phyloP scores from a whole-genome alignment of 92 coral and sea anemone species.

The Epizoanthus illoricatus region DNA sequence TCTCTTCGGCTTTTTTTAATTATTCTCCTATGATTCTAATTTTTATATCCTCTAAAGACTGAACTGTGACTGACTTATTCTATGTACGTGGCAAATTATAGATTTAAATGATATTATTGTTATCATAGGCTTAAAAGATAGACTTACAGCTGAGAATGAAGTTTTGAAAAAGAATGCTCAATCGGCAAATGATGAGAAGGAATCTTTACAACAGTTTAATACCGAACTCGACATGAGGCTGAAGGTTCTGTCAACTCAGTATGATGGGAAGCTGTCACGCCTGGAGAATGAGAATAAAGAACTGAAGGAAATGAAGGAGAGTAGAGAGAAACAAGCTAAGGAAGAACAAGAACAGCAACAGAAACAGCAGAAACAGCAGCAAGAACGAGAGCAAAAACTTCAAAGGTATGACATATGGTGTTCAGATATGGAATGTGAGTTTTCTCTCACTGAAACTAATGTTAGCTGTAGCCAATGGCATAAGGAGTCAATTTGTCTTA shows the following conservation, averaged over 20 bases:
- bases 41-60: too few species aligned
- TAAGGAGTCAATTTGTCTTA: too few species aligned
- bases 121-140: slow-evolving; percentile 55
- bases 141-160: slow-evolving; percentile 75
- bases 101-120: neutral
- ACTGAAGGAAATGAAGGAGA: slow-evolving; percentile 52
- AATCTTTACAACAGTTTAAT: slow-evolving; percentile 51
- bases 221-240: slow-evolving; percentile 83
- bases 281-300: slow-evolving; percentile 87
- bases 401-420: neutral
- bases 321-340: slow-evolving; percentile 50
- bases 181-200: slow-evolving; percentile 67
- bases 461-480: too few species aligned
- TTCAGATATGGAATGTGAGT: too few species aligned
- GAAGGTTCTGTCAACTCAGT: slow-evolving; percentile 76
- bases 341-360: slow-evolving; percentile 49
- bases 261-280: slow-evolving; percentile 73
- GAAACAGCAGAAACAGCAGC: slow-evolving; percentile 25
- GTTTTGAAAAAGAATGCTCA: slow-evolving; percentile 71
- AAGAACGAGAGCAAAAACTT: slow-evolving; percentile 49
- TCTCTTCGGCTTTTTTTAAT: too few species aligned
- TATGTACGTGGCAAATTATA: too few species aligned
- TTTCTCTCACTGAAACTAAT: too few species aligned
- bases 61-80: too few species aligned
- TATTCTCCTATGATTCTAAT: too few species aligned